Base-by-base conservation (phyloP, 2,888 invertebrate genomes). In the Parnassius glacialis region DNA sequence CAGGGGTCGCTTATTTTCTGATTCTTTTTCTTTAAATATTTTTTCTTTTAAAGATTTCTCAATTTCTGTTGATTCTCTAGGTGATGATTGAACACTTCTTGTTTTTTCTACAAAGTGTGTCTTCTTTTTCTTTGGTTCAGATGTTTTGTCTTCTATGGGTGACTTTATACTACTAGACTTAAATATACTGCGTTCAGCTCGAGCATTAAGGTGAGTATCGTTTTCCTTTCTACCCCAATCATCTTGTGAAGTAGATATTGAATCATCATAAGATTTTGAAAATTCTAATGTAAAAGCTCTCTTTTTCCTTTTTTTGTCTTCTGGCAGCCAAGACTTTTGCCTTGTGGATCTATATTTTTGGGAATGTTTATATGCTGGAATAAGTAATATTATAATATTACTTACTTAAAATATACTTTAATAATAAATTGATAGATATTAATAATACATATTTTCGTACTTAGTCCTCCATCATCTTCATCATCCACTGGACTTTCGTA, bases 221-320 rank as follows among this genome's bases (percentile, higher is more conserved):
- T 84, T 89, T 34, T 77, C 65, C 71, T 85, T 88, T 69, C 84
- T 85, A 47, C 79, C 80, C 85, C 90, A 90, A 65, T 90, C 89
- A 67, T 91, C 92, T 81, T 91, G 90, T 13, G 90, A 86, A 48
- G 90, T 90, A 34, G 92, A 91, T 61, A 92, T 90, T 34, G 87
- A 86, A 81, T 93, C 92, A 79, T 92, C 89, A 76, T 93, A 90
- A 67, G 93, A 84, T 81, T 93, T 90, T 61, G 94, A 89, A 85
- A 96, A 94, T 75, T 97, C 96, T 67, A 96, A 87, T 53, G 95
- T 95, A 84, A 96, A 96, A 25, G 94, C 94, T 77, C 94, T 95
- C 84, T 95, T 95, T 75, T 94, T 93, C 64, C 94, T 92, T 66
- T 94, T 93, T 70, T 94, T 94, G 61, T 95, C 95, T 67, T 96